Percentiles rank a stretch among this genome's conserved stretches.
Conservation (phyloP, 2,113 vertebrate species). For the Tonatia bakeri region DNA sequence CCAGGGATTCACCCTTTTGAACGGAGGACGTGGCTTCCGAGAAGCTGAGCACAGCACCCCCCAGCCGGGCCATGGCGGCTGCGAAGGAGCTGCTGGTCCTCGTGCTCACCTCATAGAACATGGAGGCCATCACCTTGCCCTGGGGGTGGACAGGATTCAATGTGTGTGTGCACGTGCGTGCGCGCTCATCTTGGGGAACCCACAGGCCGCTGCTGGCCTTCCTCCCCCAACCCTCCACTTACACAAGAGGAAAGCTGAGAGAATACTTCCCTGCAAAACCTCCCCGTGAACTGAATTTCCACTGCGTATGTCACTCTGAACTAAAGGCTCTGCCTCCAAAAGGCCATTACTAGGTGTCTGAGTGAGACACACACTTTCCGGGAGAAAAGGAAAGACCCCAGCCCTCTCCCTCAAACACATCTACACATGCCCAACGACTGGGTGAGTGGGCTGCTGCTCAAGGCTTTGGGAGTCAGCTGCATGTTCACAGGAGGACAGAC, state of each 20-base stretch:
- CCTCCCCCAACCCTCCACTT: not conserved
- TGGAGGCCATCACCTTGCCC: constrained; percentile 97
- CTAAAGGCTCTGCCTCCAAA: not conserved
- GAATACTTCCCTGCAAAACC: not conserved
- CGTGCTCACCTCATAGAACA: constrained; percentile 98
- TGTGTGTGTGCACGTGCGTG: no score
- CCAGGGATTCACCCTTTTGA: constrained; percentile 95
- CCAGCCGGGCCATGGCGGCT: constrained; percentile 93
- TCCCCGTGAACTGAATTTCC: not conserved
- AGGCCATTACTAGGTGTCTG: not conserved
- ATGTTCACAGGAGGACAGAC: not conserved
- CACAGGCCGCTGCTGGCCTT: not conserved
- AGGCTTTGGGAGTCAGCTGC: not conserved
- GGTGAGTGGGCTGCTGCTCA: not conserved
- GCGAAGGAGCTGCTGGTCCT: constrained; percentile 96
- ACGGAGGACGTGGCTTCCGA: constrained; percentile 92
- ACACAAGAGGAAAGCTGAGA: not conserved
- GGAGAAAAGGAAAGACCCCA: not conserved
- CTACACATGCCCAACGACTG: not conserved
- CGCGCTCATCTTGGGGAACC: no score
- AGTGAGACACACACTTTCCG: not conserved
- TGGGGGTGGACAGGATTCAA: not conserved
- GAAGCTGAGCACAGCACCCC: constrained; percentile 92
- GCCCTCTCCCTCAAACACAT: not conserved
- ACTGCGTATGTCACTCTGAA: not conserved